Evolutionary conservation across 92 coral and sea anemone species (phyloP).

Genomic region (Blastomussa wellsi): DNA sequence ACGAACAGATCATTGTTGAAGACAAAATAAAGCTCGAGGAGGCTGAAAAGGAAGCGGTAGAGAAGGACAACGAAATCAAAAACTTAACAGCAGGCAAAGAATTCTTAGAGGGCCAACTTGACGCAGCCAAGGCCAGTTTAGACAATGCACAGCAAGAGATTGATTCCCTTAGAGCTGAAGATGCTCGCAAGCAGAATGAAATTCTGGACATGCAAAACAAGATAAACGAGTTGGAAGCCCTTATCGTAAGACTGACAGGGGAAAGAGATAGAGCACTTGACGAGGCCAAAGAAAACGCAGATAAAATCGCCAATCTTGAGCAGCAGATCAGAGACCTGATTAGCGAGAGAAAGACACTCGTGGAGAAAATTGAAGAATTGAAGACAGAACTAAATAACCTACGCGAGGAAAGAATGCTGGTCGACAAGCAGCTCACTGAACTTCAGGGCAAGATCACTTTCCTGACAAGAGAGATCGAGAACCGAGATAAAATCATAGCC

Average conservation of each 20-base stretch:
- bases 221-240: constrained; percentile 82
- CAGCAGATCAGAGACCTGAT: constrained; percentile 83
- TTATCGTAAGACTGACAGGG: constrained; percentile 71
- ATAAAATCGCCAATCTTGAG: constrained; percentile 73
- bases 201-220: constrained; percentile 75
- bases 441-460: constrained; percentile 88
- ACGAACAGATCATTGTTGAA: constrained; percentile 77
- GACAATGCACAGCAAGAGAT: constrained; percentile 70
- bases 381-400: constrained; percentile 62
- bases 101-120: constrained; percentile 74
- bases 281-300: constrained; percentile 68
- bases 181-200: constrained; percentile 68
- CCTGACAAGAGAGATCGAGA: constrained; percentile 81
- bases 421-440: constrained; percentile 83
- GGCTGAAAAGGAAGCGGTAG: constrained; percentile 69
- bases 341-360: constrained; percentile 73
- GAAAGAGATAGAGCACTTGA: constrained; percentile 94
- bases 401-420: constrained; percentile 81
- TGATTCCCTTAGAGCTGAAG: constrained; percentile 66
- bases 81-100: constrained; percentile 76
- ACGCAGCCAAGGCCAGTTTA: constrained; percentile 66
- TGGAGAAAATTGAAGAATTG: constrained; percentile 87
- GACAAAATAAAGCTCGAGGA: constrained; percentile 78
- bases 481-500: constrained; percentile 72
- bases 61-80: constrained; percentile 78